A percentile compares a stretch with the other conserved stretches of the same genome.
These are phyloP conservation scores for Phortica variegata DNA, from an alignment of 1,140 invertebrate genomes.

Conservation along the genomic window DNA sequence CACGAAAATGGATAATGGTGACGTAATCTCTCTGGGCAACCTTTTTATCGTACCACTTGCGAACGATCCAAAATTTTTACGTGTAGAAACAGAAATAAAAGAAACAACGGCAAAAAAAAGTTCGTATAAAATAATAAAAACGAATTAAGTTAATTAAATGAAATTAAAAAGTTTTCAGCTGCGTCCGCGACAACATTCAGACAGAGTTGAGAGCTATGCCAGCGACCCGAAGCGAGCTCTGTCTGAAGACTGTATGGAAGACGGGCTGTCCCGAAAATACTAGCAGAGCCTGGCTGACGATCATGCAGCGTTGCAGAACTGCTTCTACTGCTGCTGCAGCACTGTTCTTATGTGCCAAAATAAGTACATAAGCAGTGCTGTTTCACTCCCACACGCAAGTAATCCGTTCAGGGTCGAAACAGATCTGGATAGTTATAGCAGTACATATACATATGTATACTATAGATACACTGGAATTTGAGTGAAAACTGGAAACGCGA, in stretches of 20 bases:
- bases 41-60: no score
- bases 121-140: constrained; percentile 13
- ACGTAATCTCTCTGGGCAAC: no score
- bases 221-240: constrained; percentile 51
- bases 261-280: no score
- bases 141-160: constrained; percentile 9
- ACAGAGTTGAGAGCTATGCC: constrained; percentile 40
- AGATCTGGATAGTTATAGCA: no score
- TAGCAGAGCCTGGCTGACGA: constrained; percentile 8
- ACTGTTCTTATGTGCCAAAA: constrained; percentile 8
- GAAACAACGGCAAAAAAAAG: neutral
- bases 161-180: constrained; percentile 20
- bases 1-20: no score
- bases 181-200: constrained; percentile 41
- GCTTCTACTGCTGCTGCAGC: constrained; percentile 14
- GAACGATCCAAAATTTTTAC: no score
- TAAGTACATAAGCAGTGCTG: constrained; percentile 37
- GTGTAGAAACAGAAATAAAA: constrained; percentile 1
- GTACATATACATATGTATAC: no score
- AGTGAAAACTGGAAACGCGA: no score
- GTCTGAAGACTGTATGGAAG: constrained; percentile 53
- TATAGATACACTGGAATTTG: no score
- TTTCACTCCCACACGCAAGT: no score
- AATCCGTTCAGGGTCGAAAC: no score
- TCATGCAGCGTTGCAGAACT: constrained; percentile 21